A percentile compares a stretch with the other conserved stretches of the same genome.
Evolutionary conservation across 2,888 invertebrate genomes (phyloP).

Genomic region (Mystacides longicornis): DNA sequence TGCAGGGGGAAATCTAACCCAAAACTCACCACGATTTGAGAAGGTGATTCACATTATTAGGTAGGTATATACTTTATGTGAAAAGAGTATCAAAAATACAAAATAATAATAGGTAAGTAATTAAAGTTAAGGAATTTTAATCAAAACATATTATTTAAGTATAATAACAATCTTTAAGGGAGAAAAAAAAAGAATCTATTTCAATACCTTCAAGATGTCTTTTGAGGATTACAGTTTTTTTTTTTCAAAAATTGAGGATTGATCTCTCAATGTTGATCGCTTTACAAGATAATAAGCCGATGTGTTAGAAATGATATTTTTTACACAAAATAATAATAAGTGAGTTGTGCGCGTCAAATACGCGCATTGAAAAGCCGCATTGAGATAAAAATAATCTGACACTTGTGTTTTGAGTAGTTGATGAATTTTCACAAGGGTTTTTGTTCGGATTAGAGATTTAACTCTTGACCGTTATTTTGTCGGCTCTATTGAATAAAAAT

Average conservation of each 20-base stretch:
- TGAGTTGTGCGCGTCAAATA: no score
- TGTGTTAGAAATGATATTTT: slow-evolving; percentile 23
- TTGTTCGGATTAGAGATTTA: slow-evolving; percentile 15
- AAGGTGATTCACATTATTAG: no score
- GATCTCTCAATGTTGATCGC: slow-evolving; percentile 17
- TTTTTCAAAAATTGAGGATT: slow-evolving; percentile 5
- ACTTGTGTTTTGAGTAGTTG: slow-evolving; percentile 15
- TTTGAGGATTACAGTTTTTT: slow-evolving; percentile 21
- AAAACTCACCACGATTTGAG: no score
- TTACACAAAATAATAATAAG: slow-evolving; percentile 12
- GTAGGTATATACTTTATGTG: no score
- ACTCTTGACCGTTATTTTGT: slow-evolving; percentile 9
- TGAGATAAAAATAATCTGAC: slow-evolving; percentile 19
- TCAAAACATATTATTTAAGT: no score
- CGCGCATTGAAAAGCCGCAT: slow-evolving; percentile 20
- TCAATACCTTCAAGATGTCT: slow-evolving; percentile 18
- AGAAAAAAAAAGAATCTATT: no score
- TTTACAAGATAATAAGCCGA: slow-evolving; percentile 20
- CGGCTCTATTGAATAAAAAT: background rate
- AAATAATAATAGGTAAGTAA: no score
- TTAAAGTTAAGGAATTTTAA: no score
- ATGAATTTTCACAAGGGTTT: slow-evolving; percentile 11
- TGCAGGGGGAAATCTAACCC: no score
- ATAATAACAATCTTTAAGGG: no score
- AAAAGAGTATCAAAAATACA: no score